Conservation (phyloP, 2,113 vertebrate species). For the Urocolius indicus region DNA sequence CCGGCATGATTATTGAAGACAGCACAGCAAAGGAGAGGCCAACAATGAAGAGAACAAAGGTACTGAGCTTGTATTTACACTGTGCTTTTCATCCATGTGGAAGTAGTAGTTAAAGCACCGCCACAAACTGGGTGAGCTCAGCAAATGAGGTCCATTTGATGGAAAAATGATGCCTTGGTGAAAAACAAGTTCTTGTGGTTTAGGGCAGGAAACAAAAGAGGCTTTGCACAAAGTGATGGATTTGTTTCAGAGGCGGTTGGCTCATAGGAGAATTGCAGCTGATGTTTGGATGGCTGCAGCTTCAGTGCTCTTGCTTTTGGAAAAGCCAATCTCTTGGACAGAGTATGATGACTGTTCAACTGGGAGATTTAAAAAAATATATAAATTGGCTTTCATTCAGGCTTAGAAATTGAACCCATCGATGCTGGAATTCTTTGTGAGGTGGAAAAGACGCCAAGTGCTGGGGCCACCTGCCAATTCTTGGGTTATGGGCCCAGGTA, state of each 20-base stretch:
- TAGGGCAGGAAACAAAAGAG: background rate
- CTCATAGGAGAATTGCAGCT: background rate
- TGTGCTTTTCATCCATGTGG: background rate
- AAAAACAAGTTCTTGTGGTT: background rate
- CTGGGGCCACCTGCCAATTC: background rate
- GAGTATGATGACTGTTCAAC: background rate
- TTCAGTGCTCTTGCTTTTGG: background rate
- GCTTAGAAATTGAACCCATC: background rate
- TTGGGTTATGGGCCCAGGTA: background rate
- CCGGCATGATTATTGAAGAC: background rate
- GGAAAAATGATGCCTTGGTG: background rate
- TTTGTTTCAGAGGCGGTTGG: background rate
- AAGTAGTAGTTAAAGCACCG: background rate
- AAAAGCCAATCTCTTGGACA: background rate
- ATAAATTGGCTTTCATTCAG: background rate
- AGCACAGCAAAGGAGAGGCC: background rate
- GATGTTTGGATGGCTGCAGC: background rate
- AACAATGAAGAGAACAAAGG: background rate
- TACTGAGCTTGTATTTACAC: background rate
- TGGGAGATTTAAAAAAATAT: background rate
- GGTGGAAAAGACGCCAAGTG: background rate
- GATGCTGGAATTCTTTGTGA: background rate
- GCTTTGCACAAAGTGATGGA: background rate
- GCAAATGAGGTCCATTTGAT: background rate
- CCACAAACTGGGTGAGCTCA: background rate